A percentile compares a stretch with the other conserved stretches of the same genome.
These are phyloP conservation scores for Drosophila pectinifera DNA, from an alignment of 1,140 invertebrate species.

Conservation along the genomic window DNA sequence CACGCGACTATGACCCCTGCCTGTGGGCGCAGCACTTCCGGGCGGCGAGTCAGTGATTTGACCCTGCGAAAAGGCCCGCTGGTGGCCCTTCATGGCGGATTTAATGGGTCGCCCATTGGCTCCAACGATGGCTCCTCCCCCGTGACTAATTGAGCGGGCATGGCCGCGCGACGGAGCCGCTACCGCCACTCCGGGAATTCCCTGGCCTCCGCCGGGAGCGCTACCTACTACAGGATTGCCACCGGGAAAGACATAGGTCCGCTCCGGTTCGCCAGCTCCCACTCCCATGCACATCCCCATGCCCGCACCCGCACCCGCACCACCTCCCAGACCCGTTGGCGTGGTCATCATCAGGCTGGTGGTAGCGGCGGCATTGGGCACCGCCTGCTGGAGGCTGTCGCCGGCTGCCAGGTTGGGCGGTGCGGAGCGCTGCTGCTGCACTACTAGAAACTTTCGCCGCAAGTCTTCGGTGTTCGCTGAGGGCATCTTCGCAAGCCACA, in stretches of 20 bases:
- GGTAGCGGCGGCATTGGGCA: slow-evolving; percentile 20
- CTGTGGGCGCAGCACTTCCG: slow-evolving; percentile 75
- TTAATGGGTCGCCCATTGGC: slow-evolving; percentile 88
- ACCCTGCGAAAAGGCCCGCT: slow-evolving; percentile 93
- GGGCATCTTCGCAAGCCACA: slow-evolving; percentile 78
- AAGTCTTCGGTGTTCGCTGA: slow-evolving; percentile 84
- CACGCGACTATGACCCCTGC: slow-evolving; percentile 90
- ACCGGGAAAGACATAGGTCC: slow-evolving; percentile 87
- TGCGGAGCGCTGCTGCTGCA: slow-evolving; percentile 80
- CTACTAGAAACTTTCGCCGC: slow-evolving; percentile 84
- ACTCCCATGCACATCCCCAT: slow-evolving; percentile 1
- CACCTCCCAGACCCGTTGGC: slow-evolving; percentile 13
- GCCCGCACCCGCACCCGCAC: background rate
- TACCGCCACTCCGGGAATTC: slow-evolving; percentile 73
- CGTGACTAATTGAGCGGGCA: slow-evolving; percentile 91
- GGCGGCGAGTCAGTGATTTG: slow-evolving; percentile 89
- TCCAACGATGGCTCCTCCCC: slow-evolving; percentile 87
- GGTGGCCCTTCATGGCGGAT: slow-evolving; percentile 89
- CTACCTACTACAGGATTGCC: slow-evolving; percentile 60
- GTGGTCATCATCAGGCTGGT: slow-evolving; percentile 45
- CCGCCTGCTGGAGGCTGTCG: slow-evolving; percentile 34
- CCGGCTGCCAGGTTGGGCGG: slow-evolving; percentile 66
- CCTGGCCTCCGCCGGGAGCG: slow-evolving; percentile 53
- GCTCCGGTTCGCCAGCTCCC: slow-evolving; percentile 85
- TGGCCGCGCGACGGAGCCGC: slow-evolving; percentile 86